Evolutionary conservation across 23 tunicate genomes (phyloP), one percentile per base, ranked within the genome.

Genomic region (Trididemnum nubilum): DNA sequence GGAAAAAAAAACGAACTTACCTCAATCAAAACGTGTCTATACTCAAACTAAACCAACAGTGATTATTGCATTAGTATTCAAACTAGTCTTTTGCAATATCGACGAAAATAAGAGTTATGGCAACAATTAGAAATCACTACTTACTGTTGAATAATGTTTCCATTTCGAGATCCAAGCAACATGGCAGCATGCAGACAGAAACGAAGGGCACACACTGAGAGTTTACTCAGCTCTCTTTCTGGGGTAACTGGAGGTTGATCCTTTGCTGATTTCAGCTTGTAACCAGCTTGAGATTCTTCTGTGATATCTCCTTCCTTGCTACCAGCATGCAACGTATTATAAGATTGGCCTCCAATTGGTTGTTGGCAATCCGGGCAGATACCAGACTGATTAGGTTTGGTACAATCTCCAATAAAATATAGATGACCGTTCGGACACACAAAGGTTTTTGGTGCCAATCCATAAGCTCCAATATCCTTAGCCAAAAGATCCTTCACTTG

Each of bases 361-460:
- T 65, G 54, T 0, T 69, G 65, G 69, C 95, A 89, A 23, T 89
- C 89, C 0, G 88, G 88, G 50, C 95, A 89, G 28, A 27, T 59
- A 2, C 89, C 95, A 2, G 81, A 66, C 51, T 77, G 85, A 24
- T 29, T 72, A 18, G 95, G 85, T 26, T 72, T 72, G 0, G 88
- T 83, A 34, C 88, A 83, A 30, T 84, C 85, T 51, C 88, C 95
- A 31, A 89, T 83, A 39, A 87, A 77, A 64, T 89, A 89, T 3
- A 89, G 35, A 40, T 89, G 95, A 32, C 88, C 88, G 36, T 89
- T 89, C 0, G 95, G 95, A 64, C 95, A 89, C 7, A 50, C 22
- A 76, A 76, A 89, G 35, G 87, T 60, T 30, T 73, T 83, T 1
- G 79, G 79, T 52, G 79, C 34, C 7, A 24, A n/a, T 32, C 64